These are phyloP conservation scores for Andrena bucephala DNA, from an alignment of 2,888 invertebrate species.

Conservation along the genomic window DNA sequence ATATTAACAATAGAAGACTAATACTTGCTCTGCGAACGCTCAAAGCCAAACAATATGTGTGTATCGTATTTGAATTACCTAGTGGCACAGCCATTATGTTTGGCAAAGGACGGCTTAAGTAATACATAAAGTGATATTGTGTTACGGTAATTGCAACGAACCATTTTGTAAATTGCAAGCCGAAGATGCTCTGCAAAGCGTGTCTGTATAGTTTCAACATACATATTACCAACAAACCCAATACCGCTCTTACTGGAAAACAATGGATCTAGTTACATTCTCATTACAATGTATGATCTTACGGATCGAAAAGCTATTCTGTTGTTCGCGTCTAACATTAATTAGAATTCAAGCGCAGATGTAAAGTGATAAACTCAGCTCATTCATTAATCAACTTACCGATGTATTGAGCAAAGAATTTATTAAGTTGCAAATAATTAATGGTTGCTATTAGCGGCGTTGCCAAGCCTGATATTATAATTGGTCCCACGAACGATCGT, in stretches of 20 bases:
- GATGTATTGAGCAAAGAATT: conserved; percentile 95
- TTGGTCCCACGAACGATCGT: conserved; percentile 96
- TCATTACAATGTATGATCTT: conserved; percentile 16
- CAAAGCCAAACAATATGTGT: not conserved
- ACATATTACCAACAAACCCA: conserved; percentile 91
- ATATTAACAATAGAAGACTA: conserved; percentile 12
- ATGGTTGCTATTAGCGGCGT: conserved; percentile 91
- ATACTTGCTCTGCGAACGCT: not conserved
- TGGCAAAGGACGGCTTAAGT: conserved; percentile 96
- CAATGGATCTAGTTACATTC: conserved; percentile 37
- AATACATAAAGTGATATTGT: conserved; percentile 99
- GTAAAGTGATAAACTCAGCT: not conserved
- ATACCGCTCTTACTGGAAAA: conserved; percentile 90
- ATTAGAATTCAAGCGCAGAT: conserved; percentile 38
- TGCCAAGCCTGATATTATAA: conserved; percentile 92
- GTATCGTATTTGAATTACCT: conserved; percentile 87
- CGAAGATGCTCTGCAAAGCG: conserved; percentile 92
- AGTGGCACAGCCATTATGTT: conserved; percentile 97
- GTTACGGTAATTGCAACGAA: conserved; percentile 93
- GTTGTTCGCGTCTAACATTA: not conserved
- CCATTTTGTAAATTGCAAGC: conserved; percentile 92
- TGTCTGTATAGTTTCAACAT: conserved; percentile 91
- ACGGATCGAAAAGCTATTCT: conserved; percentile 2
- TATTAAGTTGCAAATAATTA: conserved; percentile 90
- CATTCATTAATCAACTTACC: conserved; percentile 87